Evolutionary conservation across 2,797 vertebrate species (phyloP).

Genomic region (Muscicapa comitata): DNA sequence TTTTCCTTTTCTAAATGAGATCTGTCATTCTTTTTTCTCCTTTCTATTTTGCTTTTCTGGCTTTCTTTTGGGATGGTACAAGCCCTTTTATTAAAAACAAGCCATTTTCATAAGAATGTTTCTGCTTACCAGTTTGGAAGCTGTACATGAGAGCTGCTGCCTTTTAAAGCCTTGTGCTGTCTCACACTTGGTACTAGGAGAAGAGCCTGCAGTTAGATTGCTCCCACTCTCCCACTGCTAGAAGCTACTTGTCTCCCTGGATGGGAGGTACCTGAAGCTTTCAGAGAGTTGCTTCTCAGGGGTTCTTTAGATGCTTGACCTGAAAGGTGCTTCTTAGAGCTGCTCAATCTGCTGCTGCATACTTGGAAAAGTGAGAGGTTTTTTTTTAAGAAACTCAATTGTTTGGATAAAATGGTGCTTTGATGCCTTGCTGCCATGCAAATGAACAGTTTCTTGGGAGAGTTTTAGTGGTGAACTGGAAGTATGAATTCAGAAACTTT

Average conservation of each 20-base stretch:
- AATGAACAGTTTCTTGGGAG: neutral
- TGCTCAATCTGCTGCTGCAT: neutral
- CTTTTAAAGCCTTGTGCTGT: neutral
- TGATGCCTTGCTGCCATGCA: neutral
- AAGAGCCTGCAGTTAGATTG: neutral
- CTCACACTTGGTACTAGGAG: neutral
- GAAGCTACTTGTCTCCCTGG: neutral
- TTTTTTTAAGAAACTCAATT: neutral
- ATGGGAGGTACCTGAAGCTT: neutral
- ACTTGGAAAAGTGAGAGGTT: neutral
- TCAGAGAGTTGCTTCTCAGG: neutral
- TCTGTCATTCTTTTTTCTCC: neutral
- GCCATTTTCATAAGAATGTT: neutral
- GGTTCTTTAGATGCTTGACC: neutral
- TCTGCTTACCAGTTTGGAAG: neutral
- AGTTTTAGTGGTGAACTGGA: neutral
- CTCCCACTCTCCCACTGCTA: neutral
- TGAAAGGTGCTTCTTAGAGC: neutral
- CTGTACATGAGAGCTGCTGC: neutral
- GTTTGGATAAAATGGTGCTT: neutral
- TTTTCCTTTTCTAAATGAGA: neutral
- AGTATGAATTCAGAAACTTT: neutral
- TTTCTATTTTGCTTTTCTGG: neutral
- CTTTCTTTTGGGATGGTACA: neutral
- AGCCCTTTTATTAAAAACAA: neutral